Conservation (phyloP, 2,797 vertebrate genomes). For the Naso thynnoides region DNA sequence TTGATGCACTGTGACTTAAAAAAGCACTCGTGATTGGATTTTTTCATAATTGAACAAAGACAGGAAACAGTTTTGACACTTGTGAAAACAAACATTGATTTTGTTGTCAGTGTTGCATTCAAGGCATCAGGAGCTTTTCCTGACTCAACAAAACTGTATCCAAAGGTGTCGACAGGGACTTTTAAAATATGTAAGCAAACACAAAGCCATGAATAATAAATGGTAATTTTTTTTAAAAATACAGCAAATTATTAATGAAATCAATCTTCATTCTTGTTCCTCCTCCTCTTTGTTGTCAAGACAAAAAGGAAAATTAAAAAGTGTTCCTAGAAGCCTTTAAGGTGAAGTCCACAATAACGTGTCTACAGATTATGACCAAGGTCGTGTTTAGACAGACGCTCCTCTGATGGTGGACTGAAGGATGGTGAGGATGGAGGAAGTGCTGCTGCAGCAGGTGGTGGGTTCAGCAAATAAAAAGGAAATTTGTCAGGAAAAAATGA, state of each 20-base stretch:
- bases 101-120: constrained; percentile 26
- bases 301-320: constrained; percentile 6
- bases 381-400: constrained; percentile 13
- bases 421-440: constrained; percentile 11
- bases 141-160: constrained; percentile 15
- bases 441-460: neutral
- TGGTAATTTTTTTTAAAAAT: constrained; percentile 11
- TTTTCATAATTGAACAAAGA: constrained; percentile 11
- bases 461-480: neutral
- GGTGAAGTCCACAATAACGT: constrained; percentile 41
- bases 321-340: constrained; percentile 39
- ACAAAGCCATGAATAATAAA: constrained; percentile 70
- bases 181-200: constrained; percentile 51
- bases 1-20: neutral
- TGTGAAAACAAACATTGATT: constrained; percentile 11
- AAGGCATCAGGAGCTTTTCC: neutral
- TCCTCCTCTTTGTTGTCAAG: constrained; percentile 44
- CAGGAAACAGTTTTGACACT: neutral
- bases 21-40: constrained; percentile 9
- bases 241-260: constrained; percentile 61
- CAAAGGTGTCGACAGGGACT: constrained; percentile 35
- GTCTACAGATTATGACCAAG: constrained; percentile 62
- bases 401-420: constrained; percentile 38
- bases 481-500: constrained; percentile 1
- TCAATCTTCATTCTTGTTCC: constrained; percentile 31